phyloP scores from a whole-genome alignment of 2,797 vertebrate genomes.

The Phrynocephalus forsythii region DNA sequence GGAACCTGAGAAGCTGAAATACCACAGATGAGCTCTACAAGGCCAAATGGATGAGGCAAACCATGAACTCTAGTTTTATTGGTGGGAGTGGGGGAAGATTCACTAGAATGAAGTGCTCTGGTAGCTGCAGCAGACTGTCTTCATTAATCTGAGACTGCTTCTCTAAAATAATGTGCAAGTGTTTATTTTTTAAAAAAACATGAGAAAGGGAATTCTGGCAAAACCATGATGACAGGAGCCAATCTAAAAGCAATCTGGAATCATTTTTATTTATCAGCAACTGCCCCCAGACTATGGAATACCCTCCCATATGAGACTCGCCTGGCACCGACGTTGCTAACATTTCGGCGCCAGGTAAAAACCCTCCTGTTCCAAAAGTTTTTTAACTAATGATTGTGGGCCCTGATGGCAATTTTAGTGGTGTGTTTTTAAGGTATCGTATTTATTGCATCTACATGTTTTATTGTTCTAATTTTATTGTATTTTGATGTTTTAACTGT shows the following conservation, averaged over 20 bases:
- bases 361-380: too few relatives aligned
- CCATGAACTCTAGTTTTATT: conserved; percentile 52
- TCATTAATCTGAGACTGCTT: conserved; percentile 17
- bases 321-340: too few relatives aligned
- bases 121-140: not conserved
- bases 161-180: conserved; percentile 24
- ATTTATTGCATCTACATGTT: too few relatives aligned
- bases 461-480: too few relatives aligned
- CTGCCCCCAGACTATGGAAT: too few relatives aligned
- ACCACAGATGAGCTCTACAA: conserved; percentile 48
- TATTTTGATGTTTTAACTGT: too few relatives aligned
- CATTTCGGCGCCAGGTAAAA: too few relatives aligned
- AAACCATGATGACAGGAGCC: conserved; percentile 33
- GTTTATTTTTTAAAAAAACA: conserved; percentile 16
- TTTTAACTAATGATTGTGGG: too few relatives aligned
- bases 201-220: conserved; percentile 46
- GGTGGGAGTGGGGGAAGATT: not conserved
- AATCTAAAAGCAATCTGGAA: conserved; percentile 22
- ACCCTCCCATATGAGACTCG: too few relatives aligned
- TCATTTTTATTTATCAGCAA: not conserved
- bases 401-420: too few relatives aligned
- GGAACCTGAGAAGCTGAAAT: conserved; percentile 44
- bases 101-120: not conserved
- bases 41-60: conserved; percentile 48
- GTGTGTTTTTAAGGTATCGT: too few relatives aligned